These are phyloP conservation scores for Ailurus styani DNA, from an alignment of 2,113 vertebrate species.

Conservation along the genomic window DNA sequence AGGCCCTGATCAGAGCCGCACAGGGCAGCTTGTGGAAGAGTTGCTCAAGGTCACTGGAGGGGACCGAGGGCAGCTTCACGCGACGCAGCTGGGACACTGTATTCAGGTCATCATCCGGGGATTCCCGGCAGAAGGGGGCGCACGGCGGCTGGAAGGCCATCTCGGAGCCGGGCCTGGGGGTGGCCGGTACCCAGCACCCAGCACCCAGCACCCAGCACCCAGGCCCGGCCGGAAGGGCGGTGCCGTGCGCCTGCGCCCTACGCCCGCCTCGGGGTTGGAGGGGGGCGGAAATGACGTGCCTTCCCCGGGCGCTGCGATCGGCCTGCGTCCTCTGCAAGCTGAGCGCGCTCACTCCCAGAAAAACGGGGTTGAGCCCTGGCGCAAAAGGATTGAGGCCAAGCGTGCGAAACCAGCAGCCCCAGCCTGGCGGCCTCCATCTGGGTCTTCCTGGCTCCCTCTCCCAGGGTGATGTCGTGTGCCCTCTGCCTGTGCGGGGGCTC, in stretches of 20 bases:
- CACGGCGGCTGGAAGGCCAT: not conserved
- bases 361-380: not conserved
- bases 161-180: rapidly evolving
- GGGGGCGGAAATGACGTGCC: rapidly evolving
- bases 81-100: rapidly evolving
- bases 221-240: not conserved
- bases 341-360: not conserved
- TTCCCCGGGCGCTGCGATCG: rapidly evolving
- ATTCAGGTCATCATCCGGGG: rapidly evolving
- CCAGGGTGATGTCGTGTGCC: not conserved
- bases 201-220: rapidly evolving
- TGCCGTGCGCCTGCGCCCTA: not conserved
- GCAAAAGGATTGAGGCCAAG: not conserved
- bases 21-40: rapidly evolving
- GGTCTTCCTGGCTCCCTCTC: not conserved
- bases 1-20: not conserved
- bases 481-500: not conserved
- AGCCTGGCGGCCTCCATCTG: rapidly evolving
- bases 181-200: rapidly evolving
- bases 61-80: rapidly evolving
- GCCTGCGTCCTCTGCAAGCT: rapidly evolving
- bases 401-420: rapidly evolving
- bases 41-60: rapidly evolving
- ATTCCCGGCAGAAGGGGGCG: rapidly evolving
- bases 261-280: rapidly evolving